A percentile compares a stretch with the other conserved stretches of the same genome.
phyloP scores from a whole-genome alignment of 2,797 vertebrate species.

The Alectoris magna region DNA sequence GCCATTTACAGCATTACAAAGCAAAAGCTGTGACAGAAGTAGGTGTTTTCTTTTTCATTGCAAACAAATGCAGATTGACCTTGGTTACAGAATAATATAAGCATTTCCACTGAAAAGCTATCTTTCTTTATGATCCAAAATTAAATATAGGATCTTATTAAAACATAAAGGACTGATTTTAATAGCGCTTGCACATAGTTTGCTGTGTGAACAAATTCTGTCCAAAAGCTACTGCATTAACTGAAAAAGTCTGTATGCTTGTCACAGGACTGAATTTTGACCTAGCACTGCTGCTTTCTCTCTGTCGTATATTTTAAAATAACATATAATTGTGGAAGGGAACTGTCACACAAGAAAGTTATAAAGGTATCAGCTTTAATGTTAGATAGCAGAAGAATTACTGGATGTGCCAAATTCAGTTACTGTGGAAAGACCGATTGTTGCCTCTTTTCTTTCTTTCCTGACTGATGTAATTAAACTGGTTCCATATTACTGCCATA shows the following conservation, averaged over 20 bases:
- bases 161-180: background rate
- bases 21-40: background rate
- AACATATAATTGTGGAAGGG: background rate
- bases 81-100: background rate
- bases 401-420: background rate
- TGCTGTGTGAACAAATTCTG: background rate
- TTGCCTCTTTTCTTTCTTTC: background rate
- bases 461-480: background rate
- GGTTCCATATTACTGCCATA: background rate
- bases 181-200: background rate
- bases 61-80: background rate
- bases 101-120: background rate
- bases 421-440: background rate
- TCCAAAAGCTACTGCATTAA: background rate
- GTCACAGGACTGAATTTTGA: background rate
- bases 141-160: background rate
- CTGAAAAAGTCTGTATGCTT: background rate
- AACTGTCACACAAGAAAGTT: background rate
- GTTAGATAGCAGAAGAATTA: background rate
- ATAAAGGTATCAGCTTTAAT: background rate
- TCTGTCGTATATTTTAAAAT: background rate
- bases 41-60: background rate
- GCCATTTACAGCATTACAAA: background rate
- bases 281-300: background rate
- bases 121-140: background rate